A percentile compares a stretch with the other conserved stretches of the same genome.
Evolutionary conservation across 2,797 vertebrate species (phyloP).

Genomic region (Babyrousa celebensis): DNA sequence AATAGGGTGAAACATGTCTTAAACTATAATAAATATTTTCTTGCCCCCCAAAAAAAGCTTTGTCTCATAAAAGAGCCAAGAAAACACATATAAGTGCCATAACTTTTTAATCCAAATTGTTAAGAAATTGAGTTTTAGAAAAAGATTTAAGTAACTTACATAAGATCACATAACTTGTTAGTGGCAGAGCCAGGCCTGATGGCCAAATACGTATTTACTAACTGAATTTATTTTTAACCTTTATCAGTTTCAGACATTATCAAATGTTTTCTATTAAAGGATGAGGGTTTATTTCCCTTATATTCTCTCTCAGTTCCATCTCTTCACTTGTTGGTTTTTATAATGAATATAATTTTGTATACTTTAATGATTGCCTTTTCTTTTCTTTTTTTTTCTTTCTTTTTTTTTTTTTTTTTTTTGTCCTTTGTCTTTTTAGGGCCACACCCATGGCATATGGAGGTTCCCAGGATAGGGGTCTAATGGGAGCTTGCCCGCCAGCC

Average conservation of each 20-base stretch:
- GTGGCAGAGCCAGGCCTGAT: neutral
- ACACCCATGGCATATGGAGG: no score
- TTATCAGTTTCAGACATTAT: neutral
- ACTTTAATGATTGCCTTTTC: neutral
- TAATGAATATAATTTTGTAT: neutral
- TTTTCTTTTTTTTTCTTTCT: no score
- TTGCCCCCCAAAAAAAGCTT: neutral
- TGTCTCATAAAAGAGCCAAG: neutral
- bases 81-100: neutral
- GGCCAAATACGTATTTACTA: neutral
- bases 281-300: neutral
- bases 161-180: neutral
- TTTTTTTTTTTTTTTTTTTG: no score
- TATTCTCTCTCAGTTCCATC: neutral
- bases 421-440: no score
- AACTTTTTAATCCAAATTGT: conserved; percentile 52
- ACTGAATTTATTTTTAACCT: neutral
- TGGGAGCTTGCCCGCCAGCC: no score
- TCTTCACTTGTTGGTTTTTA: neutral
- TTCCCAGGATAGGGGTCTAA: no score
- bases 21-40: conserved; percentile 22
- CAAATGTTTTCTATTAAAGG: neutral
- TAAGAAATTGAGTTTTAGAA: conserved; percentile 19
- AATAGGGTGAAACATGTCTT: neutral
- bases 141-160: conserved; percentile 8